A percentile compares a stretch with the other conserved stretches of the same genome.
Evolutionary conservation across 2,888 invertebrate genomes (phyloP).

Genomic region (Isoperla grammatica): DNA sequence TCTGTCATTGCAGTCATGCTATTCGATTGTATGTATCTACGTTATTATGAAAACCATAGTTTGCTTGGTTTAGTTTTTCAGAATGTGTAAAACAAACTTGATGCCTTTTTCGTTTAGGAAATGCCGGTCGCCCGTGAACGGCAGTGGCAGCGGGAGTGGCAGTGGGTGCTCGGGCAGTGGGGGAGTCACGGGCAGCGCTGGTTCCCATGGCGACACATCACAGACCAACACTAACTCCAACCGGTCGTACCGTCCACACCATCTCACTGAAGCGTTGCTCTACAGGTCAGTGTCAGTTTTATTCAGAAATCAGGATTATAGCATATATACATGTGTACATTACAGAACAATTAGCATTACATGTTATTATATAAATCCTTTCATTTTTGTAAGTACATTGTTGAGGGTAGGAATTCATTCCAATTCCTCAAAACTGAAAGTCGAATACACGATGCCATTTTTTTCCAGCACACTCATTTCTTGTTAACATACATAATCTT

Average conservation of each 20-base stretch:
- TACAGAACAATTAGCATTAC: neutral
- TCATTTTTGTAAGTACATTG: neutral
- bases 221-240: conserved; percentile 44
- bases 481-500: too few relatives aligned
- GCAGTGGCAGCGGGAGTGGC: conserved; percentile 22
- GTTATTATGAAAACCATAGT: too few relatives aligned
- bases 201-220: conserved; percentile 46
- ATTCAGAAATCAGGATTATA: neutral
- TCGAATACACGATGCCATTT: too few relatives aligned
- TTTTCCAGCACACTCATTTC: too few relatives aligned
- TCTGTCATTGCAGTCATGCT: too few relatives aligned
- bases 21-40: too few relatives aligned
- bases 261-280: conserved; percentile 56
- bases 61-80: too few relatives aligned
- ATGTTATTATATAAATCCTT: too few relatives aligned
- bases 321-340: neutral
- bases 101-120: conserved; percentile 39
- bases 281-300: conserved; percentile 46
- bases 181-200: conserved; percentile 50
- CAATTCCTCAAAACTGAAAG: too few relatives aligned
- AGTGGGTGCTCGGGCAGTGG: conserved; percentile 24
- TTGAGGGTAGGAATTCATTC: too few relatives aligned
- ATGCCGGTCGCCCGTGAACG: conserved; percentile 44
- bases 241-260: conserved; percentile 39
- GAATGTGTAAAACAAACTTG: too few relatives aligned